phyloP scores from a whole-genome alignment of 2,113 vertebrate genomes.

The Etia nguti region DNA sequence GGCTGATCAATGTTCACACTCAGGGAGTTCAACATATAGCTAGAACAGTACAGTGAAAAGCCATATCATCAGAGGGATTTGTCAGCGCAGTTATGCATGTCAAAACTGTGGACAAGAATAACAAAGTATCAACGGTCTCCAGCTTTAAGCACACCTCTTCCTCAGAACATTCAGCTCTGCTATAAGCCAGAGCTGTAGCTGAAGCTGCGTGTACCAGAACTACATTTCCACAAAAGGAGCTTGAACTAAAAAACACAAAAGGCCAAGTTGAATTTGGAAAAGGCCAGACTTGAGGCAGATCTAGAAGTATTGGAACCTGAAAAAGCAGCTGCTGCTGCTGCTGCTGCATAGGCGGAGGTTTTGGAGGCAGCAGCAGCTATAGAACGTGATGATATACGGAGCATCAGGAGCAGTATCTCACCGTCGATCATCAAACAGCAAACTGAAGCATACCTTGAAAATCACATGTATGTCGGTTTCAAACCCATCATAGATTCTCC shows the following conservation, averaged over 20 bases:
- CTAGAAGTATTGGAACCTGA: neutral
- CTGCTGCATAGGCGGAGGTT: neutral
- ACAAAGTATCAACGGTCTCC: neutral
- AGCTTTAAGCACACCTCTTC: neutral
- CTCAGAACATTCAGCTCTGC: neutral
- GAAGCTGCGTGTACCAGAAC: neutral
- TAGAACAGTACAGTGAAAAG: neutral
- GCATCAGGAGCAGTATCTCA: neutral
- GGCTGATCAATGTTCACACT: neutral
- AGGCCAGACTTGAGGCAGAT: neutral
- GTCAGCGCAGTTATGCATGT: neutral
- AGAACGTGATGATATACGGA: neutral
- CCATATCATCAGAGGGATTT: neutral
- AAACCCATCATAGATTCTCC: neutral
- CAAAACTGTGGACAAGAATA: neutral
- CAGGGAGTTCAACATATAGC: neutral
- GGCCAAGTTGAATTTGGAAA: neutral
- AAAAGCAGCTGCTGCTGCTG: neutral
- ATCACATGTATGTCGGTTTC: neutral
- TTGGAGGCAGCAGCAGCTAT: neutral
- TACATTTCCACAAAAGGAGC: neutral
- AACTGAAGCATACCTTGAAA: neutral
- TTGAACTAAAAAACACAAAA: neutral
- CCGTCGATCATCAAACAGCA: neutral
- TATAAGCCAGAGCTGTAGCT: neutral